Conservation (phyloP, 1,140 invertebrate genomes). For the Asbolus verrucosus region DNA sequence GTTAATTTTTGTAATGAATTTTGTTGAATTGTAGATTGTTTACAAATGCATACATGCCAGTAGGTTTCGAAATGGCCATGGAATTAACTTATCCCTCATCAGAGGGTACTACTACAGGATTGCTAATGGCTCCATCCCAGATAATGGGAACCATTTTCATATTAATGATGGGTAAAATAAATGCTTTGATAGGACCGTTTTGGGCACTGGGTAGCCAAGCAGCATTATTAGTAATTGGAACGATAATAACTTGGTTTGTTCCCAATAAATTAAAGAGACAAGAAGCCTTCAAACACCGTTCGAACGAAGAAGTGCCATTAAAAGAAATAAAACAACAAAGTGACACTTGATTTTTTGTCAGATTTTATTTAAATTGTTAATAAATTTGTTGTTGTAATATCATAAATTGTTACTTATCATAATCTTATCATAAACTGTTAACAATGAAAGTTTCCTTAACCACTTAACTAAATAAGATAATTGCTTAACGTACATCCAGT, state of each 20-base stretch:
- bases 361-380: no score
- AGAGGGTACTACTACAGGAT: constrained; percentile 55
- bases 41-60: constrained; percentile 51
- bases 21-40: constrained; percentile 57
- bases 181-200: constrained; percentile 46
- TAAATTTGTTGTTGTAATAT: no score
- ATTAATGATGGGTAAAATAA: constrained; percentile 46
- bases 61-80: constrained; percentile 57
- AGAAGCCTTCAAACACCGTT: constrained; percentile 40
- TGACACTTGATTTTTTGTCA: no score
- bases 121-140: constrained; percentile 56
- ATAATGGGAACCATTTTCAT: constrained; percentile 52
- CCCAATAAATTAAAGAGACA: constrained; percentile 52
- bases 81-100: constrained; percentile 57
- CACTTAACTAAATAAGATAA: constrained; percentile 10
- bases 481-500: no score
- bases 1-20: not conserved
- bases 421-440: no score
- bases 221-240: constrained; percentile 47
- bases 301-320: not conserved
- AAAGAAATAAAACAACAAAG: constrained; percentile 1
- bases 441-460: not conserved
- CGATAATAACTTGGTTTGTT: constrained; percentile 50
- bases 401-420: no score
- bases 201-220: constrained; percentile 49